These are phyloP conservation scores for Myzus persicae DNA, from an alignment of 1,140 invertebrate species.

Conservation along the genomic window DNA sequence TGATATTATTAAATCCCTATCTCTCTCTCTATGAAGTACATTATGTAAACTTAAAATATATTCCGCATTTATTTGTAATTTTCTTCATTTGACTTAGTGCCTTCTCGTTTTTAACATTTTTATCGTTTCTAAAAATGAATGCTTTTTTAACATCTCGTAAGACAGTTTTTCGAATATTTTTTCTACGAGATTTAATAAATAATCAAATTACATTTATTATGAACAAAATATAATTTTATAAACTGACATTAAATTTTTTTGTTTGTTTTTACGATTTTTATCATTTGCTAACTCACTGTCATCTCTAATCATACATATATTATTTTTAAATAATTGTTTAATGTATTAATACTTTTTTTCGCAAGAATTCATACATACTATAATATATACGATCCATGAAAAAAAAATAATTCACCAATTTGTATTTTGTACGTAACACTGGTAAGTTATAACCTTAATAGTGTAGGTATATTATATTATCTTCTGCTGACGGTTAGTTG, in stretches of 20 bases:
- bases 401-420: neutral
- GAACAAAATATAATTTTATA: neutral
- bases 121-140: neutral
- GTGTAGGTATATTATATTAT: no score
- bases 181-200: neutral
- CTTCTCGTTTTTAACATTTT: neutral
- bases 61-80: neutral
- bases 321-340: neutral
- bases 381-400: neutral
- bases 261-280: neutral
- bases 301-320: neutral
- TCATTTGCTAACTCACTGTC: neutral
- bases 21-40: neutral
- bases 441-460: no score
- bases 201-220: neutral
- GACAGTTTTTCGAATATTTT: neutral
- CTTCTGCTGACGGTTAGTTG: no score
- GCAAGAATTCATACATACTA: neutral
- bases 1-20: neutral
- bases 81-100: neutral
- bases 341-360: no score
- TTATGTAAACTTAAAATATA: neutral
- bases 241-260: neutral
- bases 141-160: neutral
- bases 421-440: no score